These are phyloP conservation scores for Nomada ferruginata DNA, from an alignment of 2,888 invertebrate species.

Conservation along the genomic window DNA sequence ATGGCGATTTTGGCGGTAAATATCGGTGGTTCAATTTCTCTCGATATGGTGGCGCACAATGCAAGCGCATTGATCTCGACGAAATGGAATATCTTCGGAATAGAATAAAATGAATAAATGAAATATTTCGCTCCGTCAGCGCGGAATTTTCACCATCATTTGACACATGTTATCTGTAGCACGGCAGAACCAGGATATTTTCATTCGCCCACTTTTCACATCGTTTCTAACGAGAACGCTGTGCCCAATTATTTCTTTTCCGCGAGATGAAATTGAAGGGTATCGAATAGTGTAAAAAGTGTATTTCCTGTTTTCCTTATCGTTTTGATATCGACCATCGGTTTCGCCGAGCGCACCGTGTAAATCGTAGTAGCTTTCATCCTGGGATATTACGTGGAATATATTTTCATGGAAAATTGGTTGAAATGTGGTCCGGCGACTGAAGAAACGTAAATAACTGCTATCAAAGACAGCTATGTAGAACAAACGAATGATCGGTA, in stretches of 20 bases:
- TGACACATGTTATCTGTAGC: background rate
- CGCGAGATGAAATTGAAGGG: background rate
- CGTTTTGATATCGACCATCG: too few species aligned
- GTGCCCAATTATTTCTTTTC: background rate
- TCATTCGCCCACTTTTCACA: background rate
- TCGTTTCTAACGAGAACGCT: constrained; percentile 4
- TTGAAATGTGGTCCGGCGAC: background rate
- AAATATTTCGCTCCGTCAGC: constrained; percentile 12
- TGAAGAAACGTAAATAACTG: constrained; percentile 45
- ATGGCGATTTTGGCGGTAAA: constrained; percentile 38
- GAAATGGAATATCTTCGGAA: background rate
- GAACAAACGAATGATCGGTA: constrained; percentile 51
- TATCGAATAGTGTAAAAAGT: background rate
- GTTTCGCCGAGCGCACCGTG: too few species aligned
- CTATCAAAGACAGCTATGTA: constrained; percentile 46
- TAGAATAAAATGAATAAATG: background rate
- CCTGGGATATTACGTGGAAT: background rate
- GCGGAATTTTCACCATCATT: background rate
- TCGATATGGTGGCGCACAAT: background rate
- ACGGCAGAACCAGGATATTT: background rate
- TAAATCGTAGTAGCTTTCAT: too few species aligned
- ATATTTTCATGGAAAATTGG: background rate
- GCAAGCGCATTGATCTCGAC: background rate
- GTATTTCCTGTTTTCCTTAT: too few species aligned
- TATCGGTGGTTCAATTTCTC: constrained; percentile 41